Evolutionary conservation across 2,113 vertebrate genomes (phyloP), one percentile per base, ranked within the genome.

Genomic region (Rhegmatorhina hoffmannsi): DNA sequence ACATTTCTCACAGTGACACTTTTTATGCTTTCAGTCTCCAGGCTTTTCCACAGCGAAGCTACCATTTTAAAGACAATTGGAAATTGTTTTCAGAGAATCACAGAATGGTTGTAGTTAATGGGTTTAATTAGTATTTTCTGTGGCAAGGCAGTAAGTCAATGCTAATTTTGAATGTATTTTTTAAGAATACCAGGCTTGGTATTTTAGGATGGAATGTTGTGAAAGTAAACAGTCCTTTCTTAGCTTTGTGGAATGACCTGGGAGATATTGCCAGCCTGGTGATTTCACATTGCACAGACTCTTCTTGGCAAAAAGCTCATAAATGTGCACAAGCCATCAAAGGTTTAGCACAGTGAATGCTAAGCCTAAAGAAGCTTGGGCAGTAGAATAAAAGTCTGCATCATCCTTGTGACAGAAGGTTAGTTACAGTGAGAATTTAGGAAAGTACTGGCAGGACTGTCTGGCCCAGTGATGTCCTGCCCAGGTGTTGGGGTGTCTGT

Each of bases 141-240:
- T 66, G 74, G 28, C n/a, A 4, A 50, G 47, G 63, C 84, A 89
- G 33, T 19, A 23, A 83, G 38, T 80, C 73, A 53, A 6, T 80
- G 24, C 25, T 86, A 53, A 79, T 88, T 94, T 70, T 74, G 44
- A 92, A 73, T 92, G 72, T 69, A 53, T 60, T 55, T 91, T 82
- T 83, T 23, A 7, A 69, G 92, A 94, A 93, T 77, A 87, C 38
- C 53, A 64, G 26, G 16, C 52, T 59, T 85, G 69, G 23, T 89
- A 70, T 94, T 87, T 92, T 73, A 69, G 74, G 68, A 64, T 83
- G 55, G 87, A 91, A 85, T 83, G 55, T 78, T 90, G 60, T 91
- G 52, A 75, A 96, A 95, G 94, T 80, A 90, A 92, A 75, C 68
- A 83, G 43, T 74, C 43, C 29, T 85, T 78, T 79, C 83, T 84